Evolutionary conservation across 2,113 vertebrate genomes (phyloP), one percentile per base, ranked within the genome.

Genomic region (Passer montanus): DNA sequence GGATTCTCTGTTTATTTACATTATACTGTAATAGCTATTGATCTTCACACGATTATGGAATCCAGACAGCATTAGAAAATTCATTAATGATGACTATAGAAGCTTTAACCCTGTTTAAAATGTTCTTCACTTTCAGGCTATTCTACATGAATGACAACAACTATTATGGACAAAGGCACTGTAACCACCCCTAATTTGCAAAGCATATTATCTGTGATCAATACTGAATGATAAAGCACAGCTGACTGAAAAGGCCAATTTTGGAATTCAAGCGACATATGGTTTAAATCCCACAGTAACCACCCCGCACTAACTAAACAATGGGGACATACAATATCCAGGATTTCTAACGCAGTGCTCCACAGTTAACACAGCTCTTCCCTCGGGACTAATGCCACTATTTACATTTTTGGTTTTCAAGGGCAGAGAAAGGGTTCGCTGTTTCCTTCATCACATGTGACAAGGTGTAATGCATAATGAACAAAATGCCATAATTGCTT

Each of bases 121-220:
- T 86, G 74, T 94, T 93, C 94, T 97, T 97, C 94, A 95, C 91
- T 92, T 87, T 89, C 89, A 86, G 72, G 79, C 89, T 96, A 88
- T 92, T 97, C 87, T 85, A 93, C 92, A 91, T 85, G 87, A 95
- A 97, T 95, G 97, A 85, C 93, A 96, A 96, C 95, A 93, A 91
- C 84, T 95, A 96, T 97, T 97, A 96, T 84, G 82, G 80, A 96
- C 93, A 95, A 94, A 88, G 63, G 90, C 94, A 93, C 93, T 97
- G 94, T 97, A 98, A 95, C 96, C 94, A 96, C 80, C 89, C 94
- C 95, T 97, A 96, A 97, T 97, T 97, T 97, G 95, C 97, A 97
- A 97, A 97, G 91, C 78, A 96, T 87, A 96, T 98, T 95, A 97
- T 93, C 70, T 77, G 68, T 92, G 89, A 97, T 97, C 96, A 97